Conservation (phyloP, 2,113 vertebrate species). For the Todiramphus chloris region DNA sequence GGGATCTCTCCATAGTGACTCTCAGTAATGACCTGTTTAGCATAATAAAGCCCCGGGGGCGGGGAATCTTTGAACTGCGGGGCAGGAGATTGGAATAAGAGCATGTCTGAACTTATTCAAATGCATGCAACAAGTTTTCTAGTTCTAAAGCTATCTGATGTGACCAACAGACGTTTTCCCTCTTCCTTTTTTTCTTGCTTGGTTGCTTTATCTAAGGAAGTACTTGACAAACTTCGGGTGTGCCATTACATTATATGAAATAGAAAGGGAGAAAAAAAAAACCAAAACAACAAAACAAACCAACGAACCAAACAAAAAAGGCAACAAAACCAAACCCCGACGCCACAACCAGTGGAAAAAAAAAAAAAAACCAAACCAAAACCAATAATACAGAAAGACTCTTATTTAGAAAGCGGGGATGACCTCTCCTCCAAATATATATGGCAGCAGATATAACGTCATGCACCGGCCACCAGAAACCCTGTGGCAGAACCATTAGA, state of each 20-base stretch:
- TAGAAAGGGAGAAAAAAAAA: not conserved
- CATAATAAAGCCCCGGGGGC: constrained; percentile 53
- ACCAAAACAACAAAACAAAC: too few species aligned
- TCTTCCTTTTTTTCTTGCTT: not conserved
- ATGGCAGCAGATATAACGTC: not conserved
- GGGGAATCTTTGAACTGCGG: constrained; percentile 52
- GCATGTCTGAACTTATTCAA: constrained; percentile 32
- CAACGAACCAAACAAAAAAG: not conserved
- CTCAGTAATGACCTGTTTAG: constrained; percentile 51
- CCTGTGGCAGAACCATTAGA: not conserved
- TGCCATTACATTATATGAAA: not conserved
- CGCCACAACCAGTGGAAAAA: not conserved
- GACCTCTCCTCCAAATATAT: not conserved
- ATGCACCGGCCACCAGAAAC: not conserved
- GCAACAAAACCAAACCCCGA: not conserved
- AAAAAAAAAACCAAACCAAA: not conserved
- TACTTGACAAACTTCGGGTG: not conserved
- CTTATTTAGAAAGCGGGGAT: not conserved
- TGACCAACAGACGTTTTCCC: not conserved
- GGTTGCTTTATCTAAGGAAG: constrained; percentile 4
- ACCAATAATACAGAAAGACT: not conserved
- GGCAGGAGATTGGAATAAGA: not conserved
- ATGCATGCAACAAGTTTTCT: constrained; percentile 45
- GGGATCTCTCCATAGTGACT: constrained; percentile 57
- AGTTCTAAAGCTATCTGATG: constrained; percentile 43